Percentiles rank a stretch among this genome's conserved stretches.
phyloP scores from a whole-genome alignment of 1,140 invertebrate species.

The Drosophila paulistorum region DNA sequence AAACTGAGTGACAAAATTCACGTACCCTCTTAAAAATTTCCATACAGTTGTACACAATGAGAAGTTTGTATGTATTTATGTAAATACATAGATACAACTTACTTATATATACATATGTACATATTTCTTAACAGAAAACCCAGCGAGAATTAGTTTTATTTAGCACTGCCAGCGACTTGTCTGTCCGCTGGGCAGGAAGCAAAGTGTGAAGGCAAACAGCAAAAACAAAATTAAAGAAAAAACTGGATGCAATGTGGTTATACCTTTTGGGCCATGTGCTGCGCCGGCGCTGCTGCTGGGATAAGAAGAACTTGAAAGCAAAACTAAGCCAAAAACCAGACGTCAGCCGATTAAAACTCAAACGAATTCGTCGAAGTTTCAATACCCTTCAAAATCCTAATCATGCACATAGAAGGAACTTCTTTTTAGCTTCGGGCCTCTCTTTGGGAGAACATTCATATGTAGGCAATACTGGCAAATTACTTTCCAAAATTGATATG shows the following conservation, averaged over 20 bases:
- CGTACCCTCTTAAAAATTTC: background rate
- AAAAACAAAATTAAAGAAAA: slow-evolving; percentile 41
- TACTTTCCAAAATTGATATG: background rate
- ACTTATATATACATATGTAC: background rate
- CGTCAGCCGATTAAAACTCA: background rate
- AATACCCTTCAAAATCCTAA: background rate
- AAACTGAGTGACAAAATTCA: background rate
- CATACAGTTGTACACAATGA: background rate
- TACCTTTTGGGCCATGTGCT: slow-evolving; percentile 30
- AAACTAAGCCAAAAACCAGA: background rate
- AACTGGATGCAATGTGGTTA: slow-evolving; percentile 50
- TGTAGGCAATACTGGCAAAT: background rate
- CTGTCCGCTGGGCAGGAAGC: background rate
- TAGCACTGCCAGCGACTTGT: slow-evolving; percentile 49
- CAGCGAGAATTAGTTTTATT: slow-evolving; percentile 58
- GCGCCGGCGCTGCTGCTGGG: background rate
- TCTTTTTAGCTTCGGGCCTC: too few relatives aligned
- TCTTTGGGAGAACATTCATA: too few relatives aligned
- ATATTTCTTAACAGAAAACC: slow-evolving; percentile 18
- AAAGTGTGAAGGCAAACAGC: slow-evolving; percentile 65
- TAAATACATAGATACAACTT: background rate
- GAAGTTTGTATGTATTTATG: background rate
- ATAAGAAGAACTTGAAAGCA: background rate
- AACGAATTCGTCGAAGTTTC: background rate
- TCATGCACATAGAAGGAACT: too few relatives aligned